These are phyloP conservation scores for Premnoplex brunnescens DNA, from an alignment of 2,797 vertebrate genomes.

Conservation along the genomic window DNA sequence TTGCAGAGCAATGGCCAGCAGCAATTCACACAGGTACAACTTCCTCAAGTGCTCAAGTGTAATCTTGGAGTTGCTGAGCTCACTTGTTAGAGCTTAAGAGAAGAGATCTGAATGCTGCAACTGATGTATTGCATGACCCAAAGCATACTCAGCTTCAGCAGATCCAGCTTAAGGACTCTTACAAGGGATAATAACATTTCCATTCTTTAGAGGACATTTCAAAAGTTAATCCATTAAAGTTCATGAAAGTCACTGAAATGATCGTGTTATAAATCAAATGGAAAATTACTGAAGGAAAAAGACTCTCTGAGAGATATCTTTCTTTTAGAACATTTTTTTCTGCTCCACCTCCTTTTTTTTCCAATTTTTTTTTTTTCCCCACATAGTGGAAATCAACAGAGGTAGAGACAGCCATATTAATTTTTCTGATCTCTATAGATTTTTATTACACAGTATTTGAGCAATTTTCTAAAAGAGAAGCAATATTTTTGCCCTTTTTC, in stretches of 20 bases:
- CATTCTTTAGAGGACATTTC: neutral
- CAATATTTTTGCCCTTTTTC: neutral
- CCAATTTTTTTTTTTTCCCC: neutral
- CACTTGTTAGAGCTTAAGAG: neutral
- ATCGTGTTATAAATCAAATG: neutral
- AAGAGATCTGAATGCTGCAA: neutral
- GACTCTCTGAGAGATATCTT: neutral
- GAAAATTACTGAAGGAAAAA: conserved; percentile 32
- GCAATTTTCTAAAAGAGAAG: neutral
- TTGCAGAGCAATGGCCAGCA: neutral
- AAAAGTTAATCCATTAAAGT: neutral
- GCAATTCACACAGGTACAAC: neutral
- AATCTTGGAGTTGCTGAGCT: neutral
- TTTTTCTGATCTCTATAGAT: neutral
- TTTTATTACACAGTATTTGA: neutral
- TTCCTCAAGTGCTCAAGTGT: neutral
- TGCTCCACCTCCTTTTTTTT: neutral
- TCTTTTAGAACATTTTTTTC: neutral
- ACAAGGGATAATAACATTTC: neutral
- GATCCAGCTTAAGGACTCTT: neutral
- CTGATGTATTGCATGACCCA: neutral
- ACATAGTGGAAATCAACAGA: neutral
- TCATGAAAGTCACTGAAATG: neutral
- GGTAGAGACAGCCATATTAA: neutral
- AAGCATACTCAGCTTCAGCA: neutral